Conservation (phyloP, 2,113 vertebrate genomes). For the Empidonax traillii region DNA sequence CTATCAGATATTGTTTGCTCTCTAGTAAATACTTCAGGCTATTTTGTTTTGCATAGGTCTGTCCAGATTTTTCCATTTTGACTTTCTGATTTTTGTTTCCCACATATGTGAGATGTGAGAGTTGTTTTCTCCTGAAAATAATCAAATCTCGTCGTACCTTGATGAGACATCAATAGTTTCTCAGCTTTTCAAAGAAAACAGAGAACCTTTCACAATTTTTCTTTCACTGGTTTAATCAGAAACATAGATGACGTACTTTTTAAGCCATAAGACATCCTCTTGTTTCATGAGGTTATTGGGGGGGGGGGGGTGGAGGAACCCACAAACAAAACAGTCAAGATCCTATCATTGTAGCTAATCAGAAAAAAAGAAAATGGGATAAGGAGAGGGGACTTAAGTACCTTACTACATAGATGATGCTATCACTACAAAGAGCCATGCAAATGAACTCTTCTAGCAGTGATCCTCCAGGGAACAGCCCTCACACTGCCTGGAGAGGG, state of each 20-base stretch:
- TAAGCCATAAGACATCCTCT: background rate
- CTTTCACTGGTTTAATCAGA: background rate
- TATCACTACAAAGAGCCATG: background rate
- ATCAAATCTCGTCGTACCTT: background rate
- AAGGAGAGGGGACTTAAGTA: background rate
- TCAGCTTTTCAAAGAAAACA: background rate
- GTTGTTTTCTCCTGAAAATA: background rate
- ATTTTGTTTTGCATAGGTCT: background rate
- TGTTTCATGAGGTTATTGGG: background rate
- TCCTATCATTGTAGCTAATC: background rate
- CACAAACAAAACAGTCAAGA: background rate
- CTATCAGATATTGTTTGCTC: background rate
- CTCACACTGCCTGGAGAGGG: background rate
- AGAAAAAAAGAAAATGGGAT: background rate
- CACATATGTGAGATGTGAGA: background rate
- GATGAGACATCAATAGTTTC: background rate
- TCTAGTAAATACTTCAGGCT: background rate
- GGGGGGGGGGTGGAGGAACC: rapidly evolving
- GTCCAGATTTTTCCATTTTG: background rate
- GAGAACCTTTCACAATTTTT: background rate
- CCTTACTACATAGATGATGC: background rate
- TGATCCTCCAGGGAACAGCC: background rate
- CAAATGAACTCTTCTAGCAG: background rate
- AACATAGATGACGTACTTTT: background rate
- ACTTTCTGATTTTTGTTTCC: constrained; percentile 1